phyloP scores from a whole-genome alignment of 53 echinoderm and acorn worm genomes.

The Echinarachnius parma region DNA sequence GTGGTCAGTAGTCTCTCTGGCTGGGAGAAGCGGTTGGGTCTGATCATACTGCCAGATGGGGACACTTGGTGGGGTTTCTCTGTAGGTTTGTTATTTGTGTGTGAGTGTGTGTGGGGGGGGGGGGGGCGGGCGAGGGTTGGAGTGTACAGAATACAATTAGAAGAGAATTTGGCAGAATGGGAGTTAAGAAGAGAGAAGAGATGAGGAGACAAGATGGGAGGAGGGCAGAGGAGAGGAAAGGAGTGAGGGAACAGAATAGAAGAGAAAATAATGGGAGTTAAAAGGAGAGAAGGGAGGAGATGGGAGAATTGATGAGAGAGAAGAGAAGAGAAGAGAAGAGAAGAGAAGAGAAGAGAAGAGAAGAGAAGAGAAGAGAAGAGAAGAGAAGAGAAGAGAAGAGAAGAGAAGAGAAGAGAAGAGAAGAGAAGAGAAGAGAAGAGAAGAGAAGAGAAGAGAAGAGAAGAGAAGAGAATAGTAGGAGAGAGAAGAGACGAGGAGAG shows the following conservation, averaged over 20 bases:
- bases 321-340: no score
- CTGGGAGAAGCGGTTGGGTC: conserved; percentile 64
- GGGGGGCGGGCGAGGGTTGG: neutral
- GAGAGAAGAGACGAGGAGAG: neutral
- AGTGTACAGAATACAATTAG: no score
- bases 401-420: neutral
- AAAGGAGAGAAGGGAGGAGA: no score
- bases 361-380: neutral
- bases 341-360: neutral
- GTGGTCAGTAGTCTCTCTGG: conserved; percentile 57
- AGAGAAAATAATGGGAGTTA: no score
- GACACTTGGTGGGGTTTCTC: conserved; percentile 33
- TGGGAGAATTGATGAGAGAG: no score
- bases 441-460: neutral
- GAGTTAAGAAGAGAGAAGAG: neutral
- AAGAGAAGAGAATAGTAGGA: neutral
- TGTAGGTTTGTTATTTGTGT: no score
- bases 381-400: neutral
- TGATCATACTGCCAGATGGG: conserved; percentile 37
- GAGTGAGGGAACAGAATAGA: no score
- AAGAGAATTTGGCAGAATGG: neutral
- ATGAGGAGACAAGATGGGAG: neutral
- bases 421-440: neutral
- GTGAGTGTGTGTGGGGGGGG: neutral
- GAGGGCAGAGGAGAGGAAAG: no score